Percentiles rank a stretch among this genome's conserved stretches.
Evolutionary conservation across 1,140 invertebrate species (phyloP).

Genomic region (Drosophila nikananu): DNA sequence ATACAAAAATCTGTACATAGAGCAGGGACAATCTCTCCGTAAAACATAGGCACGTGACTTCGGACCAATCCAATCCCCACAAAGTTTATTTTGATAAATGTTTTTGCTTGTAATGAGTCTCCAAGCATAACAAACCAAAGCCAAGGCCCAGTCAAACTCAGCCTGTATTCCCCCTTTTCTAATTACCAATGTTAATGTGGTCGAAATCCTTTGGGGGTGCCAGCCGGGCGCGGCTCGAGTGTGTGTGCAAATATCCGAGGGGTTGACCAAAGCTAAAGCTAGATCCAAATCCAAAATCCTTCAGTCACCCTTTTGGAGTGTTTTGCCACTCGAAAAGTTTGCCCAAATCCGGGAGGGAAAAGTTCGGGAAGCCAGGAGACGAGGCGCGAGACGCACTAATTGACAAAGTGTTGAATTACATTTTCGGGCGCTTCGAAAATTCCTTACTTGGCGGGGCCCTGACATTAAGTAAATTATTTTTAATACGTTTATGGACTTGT

Average conservation of each 20-base stretch:
- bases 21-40: neutral
- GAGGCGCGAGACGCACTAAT: constrained; percentile 52
- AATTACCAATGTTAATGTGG: constrained; percentile 76
- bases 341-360: constrained; percentile 3
- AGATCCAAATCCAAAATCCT: constrained; percentile 10
- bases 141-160: constrained; percentile 7
- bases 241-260: constrained; percentile 58
- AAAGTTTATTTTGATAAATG: constrained; percentile 50
- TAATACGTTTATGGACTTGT: constrained; percentile 84
- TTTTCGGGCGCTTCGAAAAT: constrained; percentile 60
- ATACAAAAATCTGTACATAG: neutral
- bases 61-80: constrained; percentile 23
- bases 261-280: constrained; percentile 18
- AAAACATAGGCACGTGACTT: constrained; percentile 7
- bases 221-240: constrained; percentile 21
- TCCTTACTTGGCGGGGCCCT: constrained; percentile 45
- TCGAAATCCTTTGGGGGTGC: constrained; percentile 65
- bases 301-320: constrained; percentile 69
- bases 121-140: constrained; percentile 30
- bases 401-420: constrained; percentile 83
- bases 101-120: constrained; percentile 36
- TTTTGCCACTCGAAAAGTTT: constrained; percentile 40
- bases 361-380: constrained; percentile 6
- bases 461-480: constrained; percentile 85
- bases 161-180: constrained; percentile 43